Base-by-base conservation (phyloP, 2,888 invertebrate genomes). In the Antitype chi region DNA sequence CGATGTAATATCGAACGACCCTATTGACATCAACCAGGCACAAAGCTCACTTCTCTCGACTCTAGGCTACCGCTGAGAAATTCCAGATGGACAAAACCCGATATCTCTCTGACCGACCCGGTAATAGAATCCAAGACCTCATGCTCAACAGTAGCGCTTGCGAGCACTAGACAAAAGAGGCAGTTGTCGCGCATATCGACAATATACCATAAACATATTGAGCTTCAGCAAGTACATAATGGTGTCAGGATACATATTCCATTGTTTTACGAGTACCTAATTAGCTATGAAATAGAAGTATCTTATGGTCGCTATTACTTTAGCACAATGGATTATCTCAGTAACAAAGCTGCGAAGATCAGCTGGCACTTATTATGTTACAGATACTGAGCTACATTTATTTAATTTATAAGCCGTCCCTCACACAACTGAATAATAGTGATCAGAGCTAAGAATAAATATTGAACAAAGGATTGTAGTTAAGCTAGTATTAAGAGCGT, bases 381-480 rank as follows among this genome's bases (percentile, higher is more conserved):
- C 28, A 75, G 20, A 62, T 7, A 75, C 7, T 25, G 23, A 11
- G 17, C 7, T 55, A 47, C 9, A 0, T 53, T 72, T 57, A 74
- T 32, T 73, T 32, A 25, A 74, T 74, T 15, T 32, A 57, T 25
- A 57, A 32, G 1, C 23, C 3, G 13, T 20, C 20, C 53, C 32
- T 73, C 55, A 55, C 55, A 28, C 28, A 72, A 55, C 47, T 73
- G 9, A n/a, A 32, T 55, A 55, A 55, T 47, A 53, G 13, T 43
- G 20, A 55, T 57, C 15, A 32, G 11, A 47, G 28, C 13, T 47
- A 73, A 74, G 25, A 28, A 71, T 43, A 72, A 1, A 28, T n/a
- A 43, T 23, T 52, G n/a, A n/a, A n/a, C 23, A 28, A 49, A 23
- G 8, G 47, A 28, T 23, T 47, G 28, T 66, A 66, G 25, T n/a